Evolutionary conservation across 2,888 invertebrate genomes (phyloP).

Genomic region (Labia minor): DNA sequence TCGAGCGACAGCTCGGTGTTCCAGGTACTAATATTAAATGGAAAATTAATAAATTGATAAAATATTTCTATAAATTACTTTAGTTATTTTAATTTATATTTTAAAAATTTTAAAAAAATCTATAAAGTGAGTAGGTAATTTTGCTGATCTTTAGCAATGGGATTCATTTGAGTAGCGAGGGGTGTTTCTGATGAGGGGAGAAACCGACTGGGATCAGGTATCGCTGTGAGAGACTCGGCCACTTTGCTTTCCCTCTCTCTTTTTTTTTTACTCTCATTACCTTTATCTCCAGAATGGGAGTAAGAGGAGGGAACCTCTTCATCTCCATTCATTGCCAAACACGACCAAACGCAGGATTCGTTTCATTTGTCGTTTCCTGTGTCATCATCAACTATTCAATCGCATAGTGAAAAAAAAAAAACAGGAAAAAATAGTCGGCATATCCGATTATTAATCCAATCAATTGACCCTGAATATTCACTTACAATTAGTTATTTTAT

Average conservation of each 20-base stretch:
- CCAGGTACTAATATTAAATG: no score
- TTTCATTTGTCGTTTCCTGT: neutral
- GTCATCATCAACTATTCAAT: neutral
- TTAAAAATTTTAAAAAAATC: no score
- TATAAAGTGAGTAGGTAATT: no score
- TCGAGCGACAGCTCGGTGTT: no score
- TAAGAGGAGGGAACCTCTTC: neutral
- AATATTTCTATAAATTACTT: no score
- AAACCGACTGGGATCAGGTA: neutral
- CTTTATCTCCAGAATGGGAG: neutral
- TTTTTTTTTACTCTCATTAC: neutral
- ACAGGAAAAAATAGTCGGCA: neutral
- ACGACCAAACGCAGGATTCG: neutral
- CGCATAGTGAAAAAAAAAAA: neutral
- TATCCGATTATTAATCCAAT: neutral
- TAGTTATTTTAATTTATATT: no score
- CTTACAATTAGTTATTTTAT: no score
- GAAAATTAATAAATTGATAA: no score
- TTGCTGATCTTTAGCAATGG: no score
- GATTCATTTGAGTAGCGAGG: neutral
- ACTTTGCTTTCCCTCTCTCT: neutral
- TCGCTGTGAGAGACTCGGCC: neutral
- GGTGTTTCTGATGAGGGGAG: neutral
- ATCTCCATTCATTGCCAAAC: neutral
- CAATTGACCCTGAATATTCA: neutral